A percentile compares a stretch with the other conserved stretches of the same genome.
These are phyloP conservation scores for Varanus komodoensis DNA, from an alignment of 2,113 vertebrate genomes.

Conservation along the genomic window DNA sequence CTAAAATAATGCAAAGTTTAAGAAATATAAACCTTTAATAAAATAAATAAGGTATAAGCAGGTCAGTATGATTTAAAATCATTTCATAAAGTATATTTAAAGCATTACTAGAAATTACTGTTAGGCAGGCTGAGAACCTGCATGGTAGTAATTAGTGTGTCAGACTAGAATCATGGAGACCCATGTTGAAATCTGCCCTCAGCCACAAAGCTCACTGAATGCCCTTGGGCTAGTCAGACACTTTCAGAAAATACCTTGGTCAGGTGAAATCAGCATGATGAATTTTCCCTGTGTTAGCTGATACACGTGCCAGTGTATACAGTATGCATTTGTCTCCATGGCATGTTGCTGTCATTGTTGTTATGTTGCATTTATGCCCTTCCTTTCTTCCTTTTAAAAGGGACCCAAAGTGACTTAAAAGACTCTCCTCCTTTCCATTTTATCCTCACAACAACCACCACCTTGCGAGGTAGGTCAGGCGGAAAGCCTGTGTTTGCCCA, in stretches of 20 bases:
- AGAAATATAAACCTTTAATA: background rate
- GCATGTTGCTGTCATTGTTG: no score
- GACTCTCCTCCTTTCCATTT: no score
- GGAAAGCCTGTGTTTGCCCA: no score
- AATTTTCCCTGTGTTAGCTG: background rate
- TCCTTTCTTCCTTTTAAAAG: no score
- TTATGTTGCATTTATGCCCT: no score
- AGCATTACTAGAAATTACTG: background rate
- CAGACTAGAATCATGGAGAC: background rate
- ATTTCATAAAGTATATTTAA: background rate
- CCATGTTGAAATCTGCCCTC: background rate
- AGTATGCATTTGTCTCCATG: background rate
- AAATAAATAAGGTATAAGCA: background rate
- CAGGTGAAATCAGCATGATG: background rate
- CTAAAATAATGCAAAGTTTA: background rate
- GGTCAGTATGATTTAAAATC: background rate
- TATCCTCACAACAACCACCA: no score
- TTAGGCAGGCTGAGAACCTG: background rate
- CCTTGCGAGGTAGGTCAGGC: no score
- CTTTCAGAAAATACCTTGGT: background rate
- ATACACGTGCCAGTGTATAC: background rate
- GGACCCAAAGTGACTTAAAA: no score
- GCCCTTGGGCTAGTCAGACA: background rate
- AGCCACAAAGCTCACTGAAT: background rate
- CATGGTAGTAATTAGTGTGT: background rate